Evolutionary conservation across 2,888 invertebrate genomes (phyloP), one percentile per base, ranked within the genome.

Genomic region (Lasius fuliginosus): DNA sequence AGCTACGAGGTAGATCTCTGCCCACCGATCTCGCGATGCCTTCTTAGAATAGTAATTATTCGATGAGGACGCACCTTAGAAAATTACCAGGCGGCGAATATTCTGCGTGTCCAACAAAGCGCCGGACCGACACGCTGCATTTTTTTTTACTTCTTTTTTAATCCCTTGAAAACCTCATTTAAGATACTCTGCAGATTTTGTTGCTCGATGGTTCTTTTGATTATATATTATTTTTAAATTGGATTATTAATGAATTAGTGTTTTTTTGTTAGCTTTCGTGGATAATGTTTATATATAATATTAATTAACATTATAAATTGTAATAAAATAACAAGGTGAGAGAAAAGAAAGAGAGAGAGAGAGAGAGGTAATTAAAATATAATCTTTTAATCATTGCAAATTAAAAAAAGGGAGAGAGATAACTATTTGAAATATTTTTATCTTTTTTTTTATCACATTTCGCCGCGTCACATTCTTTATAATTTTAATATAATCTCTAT

Each of bases 11-110:
- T 81, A 62, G 49, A 76, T 83, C 90, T 83, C 90, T 60, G 68
- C 84, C 85, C 84, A 82, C 74, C 33, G 85, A 65, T 71, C 62
- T 77, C 33, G 46, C 11, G 79, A 75, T 67, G 65, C 85, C 75
- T 77, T 85, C 88, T 86, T 86, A 86, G 89, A 87, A 84, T 90
- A 92, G 92, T 92, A 93, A 93, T 94, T 93, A 93, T 90, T 90
- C 82, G 73, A 71, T 82, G 86, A 83, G 82, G 88, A 89, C 87
- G 87, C 87, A 86, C 89, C 74, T 89, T 91, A 90, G 92, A 88
- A 92, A 93, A 93, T 93, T 91, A 87, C 91, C 87, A 86, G 77
- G 88, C 73, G 82, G 64, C 83, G 81, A 81, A 81, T 71, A 81
- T 71, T 81, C 36, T 30, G 71, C n/a, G 18, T n/a, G 69, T 33